phyloP scores from a whole-genome alignment of 2,888 invertebrate species.

The Conistra vaccinii region DNA sequence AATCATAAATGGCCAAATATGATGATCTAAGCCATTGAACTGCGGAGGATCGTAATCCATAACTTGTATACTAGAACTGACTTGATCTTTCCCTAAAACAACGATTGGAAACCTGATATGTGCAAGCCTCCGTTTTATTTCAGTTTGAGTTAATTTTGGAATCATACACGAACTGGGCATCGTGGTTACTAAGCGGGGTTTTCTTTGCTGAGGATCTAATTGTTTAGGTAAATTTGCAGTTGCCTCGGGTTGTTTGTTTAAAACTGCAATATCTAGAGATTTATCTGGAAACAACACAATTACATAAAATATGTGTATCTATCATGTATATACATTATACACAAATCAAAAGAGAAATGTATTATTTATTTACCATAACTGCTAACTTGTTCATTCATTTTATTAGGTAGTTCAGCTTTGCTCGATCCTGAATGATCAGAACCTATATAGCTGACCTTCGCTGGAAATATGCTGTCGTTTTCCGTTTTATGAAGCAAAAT shows the following conservation, averaged over 20 bases:
- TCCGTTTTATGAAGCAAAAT: conserved; percentile 6
- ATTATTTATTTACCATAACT: conserved; percentile 46
- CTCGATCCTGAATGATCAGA: conserved; percentile 62
- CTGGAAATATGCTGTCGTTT: conserved; percentile 12
- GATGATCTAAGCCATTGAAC: conserved; percentile 78
- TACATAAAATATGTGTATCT: not conserved
- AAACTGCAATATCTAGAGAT: conserved; percentile 62
- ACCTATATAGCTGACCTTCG: conserved; percentile 47
- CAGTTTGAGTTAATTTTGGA: conserved; percentile 76
- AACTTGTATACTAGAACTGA: conserved; percentile 74
- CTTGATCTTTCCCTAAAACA: conserved; percentile 81
- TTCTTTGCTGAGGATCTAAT: conserved; percentile 62
- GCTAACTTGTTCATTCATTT: conserved; percentile 30
- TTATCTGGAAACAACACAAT: conserved; percentile 26
- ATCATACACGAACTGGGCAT: conserved; percentile 66
- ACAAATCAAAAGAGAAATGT: not conserved
- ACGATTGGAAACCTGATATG: conserved; percentile 79
- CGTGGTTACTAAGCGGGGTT: conserved; percentile 69
- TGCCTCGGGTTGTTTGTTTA: conserved; percentile 65
- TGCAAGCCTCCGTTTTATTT: conserved; percentile 78
- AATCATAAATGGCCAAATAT: conserved; percentile 85
- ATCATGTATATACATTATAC: not conserved
- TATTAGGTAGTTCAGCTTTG: conserved; percentile 53
- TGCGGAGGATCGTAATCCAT: conserved; percentile 74
- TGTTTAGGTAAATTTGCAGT: conserved; percentile 51